These are phyloP conservation scores for Carcina quercana DNA, from an alignment of 2,888 invertebrate genomes.

Conservation along the genomic window DNA sequence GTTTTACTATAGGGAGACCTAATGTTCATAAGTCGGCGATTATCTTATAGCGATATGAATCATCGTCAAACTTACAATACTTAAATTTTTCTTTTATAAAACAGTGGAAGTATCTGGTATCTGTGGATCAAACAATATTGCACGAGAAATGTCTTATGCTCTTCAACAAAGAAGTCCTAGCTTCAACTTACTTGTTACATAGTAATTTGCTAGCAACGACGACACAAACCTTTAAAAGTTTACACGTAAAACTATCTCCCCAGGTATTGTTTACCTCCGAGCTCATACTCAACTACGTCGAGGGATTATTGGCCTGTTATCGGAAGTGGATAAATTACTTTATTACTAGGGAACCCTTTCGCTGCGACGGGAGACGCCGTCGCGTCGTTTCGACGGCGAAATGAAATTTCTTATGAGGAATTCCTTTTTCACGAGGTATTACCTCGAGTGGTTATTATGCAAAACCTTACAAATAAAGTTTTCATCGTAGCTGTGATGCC, in stretches of 20 bases:
- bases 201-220: too few relatives aligned
- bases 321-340: slow-evolving; percentile 16
- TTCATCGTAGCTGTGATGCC: too few relatives aligned
- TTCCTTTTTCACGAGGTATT: slow-evolving; percentile 9
- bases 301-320: slow-evolving; percentile 13
- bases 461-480: slow-evolving; percentile 9
- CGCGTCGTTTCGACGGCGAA: slow-evolving; percentile 6
- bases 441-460: slow-evolving; percentile 8
- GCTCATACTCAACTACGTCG: background rate
- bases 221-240: background rate
- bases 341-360: slow-evolving; percentile 13
- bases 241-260: background rate
- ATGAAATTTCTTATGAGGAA: slow-evolving; percentile 12
- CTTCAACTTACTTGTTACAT: too few relatives aligned
- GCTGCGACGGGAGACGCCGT: slow-evolving; percentile 1
- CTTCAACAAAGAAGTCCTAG: too few relatives aligned
- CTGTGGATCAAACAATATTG: too few relatives aligned
- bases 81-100: too few relatives aligned
- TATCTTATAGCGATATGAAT: too few relatives aligned
- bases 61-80: too few relatives aligned
- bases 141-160: too few relatives aligned
- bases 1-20: too few relatives aligned
- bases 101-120: too few relatives aligned
- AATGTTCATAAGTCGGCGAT: too few relatives aligned
- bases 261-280: background rate